Conservation (phyloP, 2,888 invertebrate species). For the Camponotus fellah region DNA sequence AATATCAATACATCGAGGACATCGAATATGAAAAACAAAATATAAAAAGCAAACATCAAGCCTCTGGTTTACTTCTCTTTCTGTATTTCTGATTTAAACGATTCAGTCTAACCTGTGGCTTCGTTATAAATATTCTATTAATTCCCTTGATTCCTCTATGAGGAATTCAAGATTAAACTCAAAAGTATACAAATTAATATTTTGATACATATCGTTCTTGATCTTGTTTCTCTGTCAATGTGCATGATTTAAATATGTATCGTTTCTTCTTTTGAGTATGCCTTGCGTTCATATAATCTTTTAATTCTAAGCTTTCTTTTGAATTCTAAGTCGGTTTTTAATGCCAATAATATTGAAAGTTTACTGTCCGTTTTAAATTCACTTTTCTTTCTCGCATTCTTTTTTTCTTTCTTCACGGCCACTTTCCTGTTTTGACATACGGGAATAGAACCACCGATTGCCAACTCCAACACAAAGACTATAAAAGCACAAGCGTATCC, state of each 20-base stretch:
- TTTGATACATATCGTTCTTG: slow-evolving; percentile 45
- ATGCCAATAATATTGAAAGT: not conserved
- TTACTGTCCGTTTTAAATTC: not conserved
- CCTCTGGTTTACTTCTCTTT: slow-evolving; percentile 8
- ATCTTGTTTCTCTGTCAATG: not conserved
- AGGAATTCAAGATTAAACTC: slow-evolving; percentile 48
- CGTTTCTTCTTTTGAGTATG: not conserved
- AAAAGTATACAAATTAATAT: slow-evolving; percentile 45
- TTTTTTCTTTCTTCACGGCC: not conserved
- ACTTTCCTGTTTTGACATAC: not conserved
- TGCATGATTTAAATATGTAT: too few species aligned
- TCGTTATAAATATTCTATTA: slow-evolving; percentile 4
- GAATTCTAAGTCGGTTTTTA: not conserved
- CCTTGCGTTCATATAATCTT: too few species aligned
- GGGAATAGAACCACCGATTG: not conserved
- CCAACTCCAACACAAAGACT: slow-evolving; percentile 55
- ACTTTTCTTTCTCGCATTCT: not conserved
- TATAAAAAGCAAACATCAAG: not conserved
- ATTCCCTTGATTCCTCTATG: slow-evolving; percentile 34
- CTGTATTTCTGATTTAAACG: slow-evolving; percentile 12
- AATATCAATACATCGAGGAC: slow-evolving; percentile 5
- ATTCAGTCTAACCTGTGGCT: slow-evolving; percentile 22
- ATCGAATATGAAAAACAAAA: slow-evolving; percentile 37
- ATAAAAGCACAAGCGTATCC: slow-evolving; percentile 50
- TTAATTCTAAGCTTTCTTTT: not conserved